A percentile compares a stretch with the other conserved stretches of the same genome.
Conservation (phyloP, 2,888 invertebrate species). For the Papilio elwesi region DNA sequence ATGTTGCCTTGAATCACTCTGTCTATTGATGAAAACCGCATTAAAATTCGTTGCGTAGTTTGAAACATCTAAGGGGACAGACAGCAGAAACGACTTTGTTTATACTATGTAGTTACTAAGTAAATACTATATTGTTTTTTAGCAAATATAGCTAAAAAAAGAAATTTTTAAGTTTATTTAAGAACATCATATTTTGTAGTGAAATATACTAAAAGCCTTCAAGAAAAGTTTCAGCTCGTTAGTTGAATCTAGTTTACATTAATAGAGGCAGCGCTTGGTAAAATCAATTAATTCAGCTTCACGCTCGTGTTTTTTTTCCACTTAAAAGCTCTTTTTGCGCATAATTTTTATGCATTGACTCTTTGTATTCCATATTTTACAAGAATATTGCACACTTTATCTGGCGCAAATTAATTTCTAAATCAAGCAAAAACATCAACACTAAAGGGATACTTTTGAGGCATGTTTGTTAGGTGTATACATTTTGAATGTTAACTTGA, state of each 20-base stretch:
- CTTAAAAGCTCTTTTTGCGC: background rate
- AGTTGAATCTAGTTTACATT: slow-evolving; percentile 16
- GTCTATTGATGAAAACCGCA: no score
- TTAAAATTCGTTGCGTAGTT: no score
- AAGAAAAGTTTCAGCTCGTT: slow-evolving; percentile 39
- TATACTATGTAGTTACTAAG: background rate
- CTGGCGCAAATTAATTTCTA: no score
- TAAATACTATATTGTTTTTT: background rate
- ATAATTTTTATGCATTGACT: background rate
- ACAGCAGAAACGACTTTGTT: background rate
- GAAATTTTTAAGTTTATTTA: slow-evolving; percentile 10
- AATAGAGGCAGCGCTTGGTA: slow-evolving; percentile 18
- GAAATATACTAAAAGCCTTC: slow-evolving; percentile 40
- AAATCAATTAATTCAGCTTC: slow-evolving; percentile 29
- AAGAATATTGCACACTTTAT: no score
- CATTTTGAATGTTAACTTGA: no score
- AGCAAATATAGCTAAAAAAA: background rate
- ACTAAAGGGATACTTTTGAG: no score
- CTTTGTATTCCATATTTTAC: no score
- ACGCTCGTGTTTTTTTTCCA: slow-evolving; percentile 12
- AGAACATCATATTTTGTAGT: slow-evolving; percentile 11
- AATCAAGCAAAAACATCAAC: no score
- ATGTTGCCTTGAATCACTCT: no score
- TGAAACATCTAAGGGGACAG: no score
- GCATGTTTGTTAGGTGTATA: no score